phyloP scores from a whole-genome alignment of 2,888 invertebrate genomes.

The Protodeltote pygarga region DNA sequence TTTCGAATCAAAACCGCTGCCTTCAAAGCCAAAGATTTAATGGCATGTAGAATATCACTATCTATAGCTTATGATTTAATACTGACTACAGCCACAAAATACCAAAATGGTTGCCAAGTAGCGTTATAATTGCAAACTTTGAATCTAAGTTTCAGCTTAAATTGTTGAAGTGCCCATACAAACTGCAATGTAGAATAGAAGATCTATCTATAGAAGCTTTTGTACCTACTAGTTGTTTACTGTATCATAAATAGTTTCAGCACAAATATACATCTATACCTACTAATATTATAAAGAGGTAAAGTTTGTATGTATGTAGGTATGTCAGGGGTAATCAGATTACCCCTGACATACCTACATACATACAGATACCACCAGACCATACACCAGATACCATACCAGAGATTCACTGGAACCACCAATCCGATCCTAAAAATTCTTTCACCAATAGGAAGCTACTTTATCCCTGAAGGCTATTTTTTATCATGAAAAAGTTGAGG shows the following conservation, averaged over 20 bases:
- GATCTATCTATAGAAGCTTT: neutral
- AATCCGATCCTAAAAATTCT: too few species aligned
- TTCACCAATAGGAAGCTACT: too few species aligned
- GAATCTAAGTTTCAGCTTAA: slow-evolving; percentile 31
- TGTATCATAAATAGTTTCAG: neutral
- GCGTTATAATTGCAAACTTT: slow-evolving; percentile 46
- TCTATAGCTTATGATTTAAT: slow-evolving; percentile 46
- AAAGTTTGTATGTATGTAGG: too few species aligned
- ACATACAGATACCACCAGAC: too few species aligned
- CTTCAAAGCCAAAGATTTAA: slow-evolving; percentile 36
- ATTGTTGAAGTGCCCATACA: slow-evolving; percentile 31
- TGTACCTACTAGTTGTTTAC: neutral
- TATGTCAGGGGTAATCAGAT: too few species aligned
- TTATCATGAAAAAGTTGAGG: too few species aligned
- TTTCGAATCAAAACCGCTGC: slow-evolving; percentile 17
- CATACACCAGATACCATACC: too few species aligned
- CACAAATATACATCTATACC: too few species aligned
- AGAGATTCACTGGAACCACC: too few species aligned
- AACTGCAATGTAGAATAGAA: neutral
- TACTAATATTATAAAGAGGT: too few species aligned
- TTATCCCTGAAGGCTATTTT: too few species aligned
- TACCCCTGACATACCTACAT: too few species aligned
- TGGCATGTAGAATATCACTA: slow-evolving; percentile 26
- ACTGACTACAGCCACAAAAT: slow-evolving; percentile 40
- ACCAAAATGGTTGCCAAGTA: slow-evolving; percentile 38